phyloP scores from a whole-genome alignment of 2,797 vertebrate species.

The Cirrhinus molitorella region DNA sequence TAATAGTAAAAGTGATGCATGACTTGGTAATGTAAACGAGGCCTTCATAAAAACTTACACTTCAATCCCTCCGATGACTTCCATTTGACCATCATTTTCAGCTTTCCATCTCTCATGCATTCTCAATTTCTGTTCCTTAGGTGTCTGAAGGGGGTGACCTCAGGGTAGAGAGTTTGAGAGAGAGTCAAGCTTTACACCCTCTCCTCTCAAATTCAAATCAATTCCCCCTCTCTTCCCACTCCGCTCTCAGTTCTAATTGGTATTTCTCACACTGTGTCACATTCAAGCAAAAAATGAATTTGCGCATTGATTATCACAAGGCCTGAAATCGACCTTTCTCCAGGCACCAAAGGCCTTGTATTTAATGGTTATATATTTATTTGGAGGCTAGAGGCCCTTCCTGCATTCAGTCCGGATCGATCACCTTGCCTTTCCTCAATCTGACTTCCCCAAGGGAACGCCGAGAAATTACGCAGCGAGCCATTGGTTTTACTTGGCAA shows the following conservation, averaged over 20 bases:
- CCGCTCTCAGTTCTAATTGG: conserved; percentile 64
- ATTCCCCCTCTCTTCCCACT: conserved; percentile 36
- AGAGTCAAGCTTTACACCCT: conserved; percentile 12
- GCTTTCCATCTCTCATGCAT: conserved; percentile 18
- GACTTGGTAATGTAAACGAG: background rate
- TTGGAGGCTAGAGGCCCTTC: conserved; percentile 60
- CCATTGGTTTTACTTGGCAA: conserved; percentile 66
- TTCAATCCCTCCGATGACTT: background rate
- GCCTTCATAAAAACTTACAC: background rate
- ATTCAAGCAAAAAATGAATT: conserved; percentile 81
- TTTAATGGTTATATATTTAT: conserved; percentile 66
- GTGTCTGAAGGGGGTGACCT: conserved; percentile 32
- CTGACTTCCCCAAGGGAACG: conserved; percentile 64
- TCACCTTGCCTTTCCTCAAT: conserved; percentile 61
- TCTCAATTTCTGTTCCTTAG: conserved; percentile 29
- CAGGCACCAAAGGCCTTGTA: conserved; percentile 61
- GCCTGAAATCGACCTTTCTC: conserved; percentile 69
- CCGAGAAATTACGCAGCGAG: conserved; percentile 64
- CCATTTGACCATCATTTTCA: conserved; percentile 10
- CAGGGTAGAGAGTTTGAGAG: conserved; percentile 27
- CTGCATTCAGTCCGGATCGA: conserved; percentile 71
- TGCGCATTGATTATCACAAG: conserved; percentile 76
- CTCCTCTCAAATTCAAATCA: conserved; percentile 38
- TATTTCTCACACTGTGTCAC: conserved; percentile 72
- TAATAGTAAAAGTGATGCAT: background rate